Conservation (phyloP, 2,797 vertebrate species). For the Myripristis jacobus region DNA sequence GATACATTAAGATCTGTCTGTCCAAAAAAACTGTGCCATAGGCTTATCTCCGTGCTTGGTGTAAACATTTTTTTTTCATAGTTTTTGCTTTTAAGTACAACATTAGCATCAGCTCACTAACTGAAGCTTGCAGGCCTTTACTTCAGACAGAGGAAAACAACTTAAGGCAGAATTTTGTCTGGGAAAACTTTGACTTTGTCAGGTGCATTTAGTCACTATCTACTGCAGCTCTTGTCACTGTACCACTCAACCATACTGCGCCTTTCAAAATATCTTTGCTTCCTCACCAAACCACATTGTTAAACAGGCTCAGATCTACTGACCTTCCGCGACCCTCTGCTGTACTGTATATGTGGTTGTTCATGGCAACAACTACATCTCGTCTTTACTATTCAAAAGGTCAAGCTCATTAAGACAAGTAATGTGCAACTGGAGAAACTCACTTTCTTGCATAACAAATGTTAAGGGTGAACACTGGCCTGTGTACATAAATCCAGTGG, state of each 20-base stretch:
- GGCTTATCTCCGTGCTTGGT: no score
- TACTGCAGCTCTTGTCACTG: constrained; percentile 30
- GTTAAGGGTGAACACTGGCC: background rate
- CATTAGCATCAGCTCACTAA: background rate
- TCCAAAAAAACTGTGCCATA: background rate
- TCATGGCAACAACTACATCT: constrained; percentile 63
- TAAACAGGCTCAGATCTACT: constrained; percentile 65
- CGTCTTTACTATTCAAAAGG: constrained; percentile 51
- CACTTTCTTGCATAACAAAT: constrained; percentile 15
- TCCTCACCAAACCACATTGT: constrained; percentile 35
- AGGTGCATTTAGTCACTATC: constrained; percentile 32
- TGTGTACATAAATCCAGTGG: constrained; percentile 30
- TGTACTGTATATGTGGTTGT: constrained; percentile 64
- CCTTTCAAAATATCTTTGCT: constrained; percentile 48
- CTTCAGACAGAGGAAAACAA: background rate
- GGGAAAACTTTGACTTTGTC: constrained; percentile 20
- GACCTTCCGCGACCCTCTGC: constrained; percentile 70
- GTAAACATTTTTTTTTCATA: background rate
- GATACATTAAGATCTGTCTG: constrained; percentile 3
- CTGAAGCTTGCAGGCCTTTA: background rate
- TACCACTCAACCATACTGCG: constrained; percentile 21
- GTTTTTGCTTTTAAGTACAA: background rate
- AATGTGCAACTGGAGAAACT: constrained; percentile 46
- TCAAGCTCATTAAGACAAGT: constrained; percentile 54
- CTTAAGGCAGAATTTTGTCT: background rate